Evolutionary conservation across 2,888 invertebrate species (phyloP).

Genomic region (Heliothis peltigera): DNA sequence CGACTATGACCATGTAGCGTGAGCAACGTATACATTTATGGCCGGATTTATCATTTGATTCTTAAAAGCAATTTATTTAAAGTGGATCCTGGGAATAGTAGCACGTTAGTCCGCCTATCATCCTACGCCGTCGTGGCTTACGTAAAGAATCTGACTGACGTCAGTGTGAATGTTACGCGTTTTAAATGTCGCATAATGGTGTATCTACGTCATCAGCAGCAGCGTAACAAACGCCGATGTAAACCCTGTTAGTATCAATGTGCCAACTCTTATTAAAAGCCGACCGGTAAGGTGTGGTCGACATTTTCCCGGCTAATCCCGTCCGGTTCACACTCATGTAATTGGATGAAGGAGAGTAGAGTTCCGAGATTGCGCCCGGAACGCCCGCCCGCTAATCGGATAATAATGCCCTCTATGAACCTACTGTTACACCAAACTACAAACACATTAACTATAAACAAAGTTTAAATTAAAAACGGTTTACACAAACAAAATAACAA

Average conservation of each 20-base stretch:
- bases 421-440: constrained; percentile 66
- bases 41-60: not conserved
- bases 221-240: constrained; percentile 12
- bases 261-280: constrained; percentile 59
- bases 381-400: constrained; percentile 83
- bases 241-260: constrained; percentile 70
- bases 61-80: not conserved
- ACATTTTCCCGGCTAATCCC: constrained; percentile 79
- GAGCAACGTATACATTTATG: not conserved
- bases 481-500: constrained; percentile 18
- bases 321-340: constrained; percentile 86
- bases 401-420: constrained; percentile 81
- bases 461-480: constrained; percentile 32
- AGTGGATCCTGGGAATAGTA: too few relatives aligned
- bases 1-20: not conserved
- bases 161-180: not conserved
- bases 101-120: too few relatives aligned
- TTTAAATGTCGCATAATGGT: not conserved
- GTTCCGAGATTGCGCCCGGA: constrained; percentile 82
- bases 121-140: not conserved
- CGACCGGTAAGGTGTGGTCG: constrained; percentile 66
- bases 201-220: not conserved
- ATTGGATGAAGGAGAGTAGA: constrained; percentile 86
- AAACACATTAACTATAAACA: constrained; percentile 55
- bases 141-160: not conserved